Evolutionary conservation across 2,797 vertebrate genomes (phyloP), one percentile per base, ranked within the genome.

Genomic region (Cryptoprocta ferox): DNA sequence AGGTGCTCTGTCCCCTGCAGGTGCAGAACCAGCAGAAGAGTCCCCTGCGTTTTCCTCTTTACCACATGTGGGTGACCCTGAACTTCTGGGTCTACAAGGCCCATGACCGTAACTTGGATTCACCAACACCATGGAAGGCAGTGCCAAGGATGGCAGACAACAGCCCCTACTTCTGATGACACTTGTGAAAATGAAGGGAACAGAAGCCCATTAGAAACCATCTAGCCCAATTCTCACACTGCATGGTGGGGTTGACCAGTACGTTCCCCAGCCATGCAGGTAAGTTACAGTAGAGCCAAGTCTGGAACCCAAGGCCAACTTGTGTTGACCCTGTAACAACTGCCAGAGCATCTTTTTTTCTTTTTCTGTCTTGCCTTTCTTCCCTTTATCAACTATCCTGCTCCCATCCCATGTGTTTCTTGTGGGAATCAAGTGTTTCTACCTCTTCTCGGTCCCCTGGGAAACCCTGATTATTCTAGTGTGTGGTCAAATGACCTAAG

Each of bases 191-290:
- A 14, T 39, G 24, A 65, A 48, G 2, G 3, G 18, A 56, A 7
- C 28, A 78, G 35, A 76, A 86, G 65, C 61, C 32, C 48, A 63
- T n/a, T 45, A 18, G 66, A 88, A 59, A n/a, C 14, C 18, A 91
- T 35, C 39, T 65, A 70, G 65, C n/a, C 18, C 39, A 79, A 21
- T 35, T 50, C 5, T 79, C 15, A 30, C 42, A 28, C 5, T 26
- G 15, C n/a, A 9, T 0, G 8, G 56, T 59, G 21, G 1, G 26
- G 48, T 2, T 3, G 3, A 28, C 37, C 5, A 1, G n/a, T 26
- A 13, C 0, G 1, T 16, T 16, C 48, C 30, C 6, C 14, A 61
- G 48, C 66, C 2, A 0, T 4, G 37, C 21, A 3, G 0, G 0
- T 37, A 61, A 12, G 39, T 42, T 26, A 76, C 3, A 28, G 30